Evolutionary conservation across 2,113 vertebrate species (phyloP).

Genomic region (Epinephelus fuscoguttatus): DNA sequence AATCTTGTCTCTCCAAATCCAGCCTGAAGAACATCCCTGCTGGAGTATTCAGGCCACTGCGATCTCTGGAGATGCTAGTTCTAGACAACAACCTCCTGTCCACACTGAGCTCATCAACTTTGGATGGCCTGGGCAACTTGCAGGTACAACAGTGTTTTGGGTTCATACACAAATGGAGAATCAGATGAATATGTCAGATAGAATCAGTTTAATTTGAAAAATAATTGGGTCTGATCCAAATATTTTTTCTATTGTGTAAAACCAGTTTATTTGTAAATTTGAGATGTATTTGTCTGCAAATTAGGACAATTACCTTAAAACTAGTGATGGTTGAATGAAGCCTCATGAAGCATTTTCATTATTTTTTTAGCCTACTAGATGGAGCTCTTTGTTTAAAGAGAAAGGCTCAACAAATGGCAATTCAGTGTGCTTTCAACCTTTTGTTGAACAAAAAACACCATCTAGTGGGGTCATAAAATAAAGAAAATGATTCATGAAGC

Average conservation of each 20-base stretch:
- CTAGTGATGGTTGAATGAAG: too few species aligned
- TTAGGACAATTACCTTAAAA: background rate
- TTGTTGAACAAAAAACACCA: too few species aligned
- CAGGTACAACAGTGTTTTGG: conserved; percentile 56
- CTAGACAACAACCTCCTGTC: conserved; percentile 85
- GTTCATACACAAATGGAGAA: background rate
- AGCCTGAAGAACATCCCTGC: conserved; percentile 76
- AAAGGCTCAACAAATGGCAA: too few species aligned
- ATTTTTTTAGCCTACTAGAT: too few species aligned
- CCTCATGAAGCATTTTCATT: too few species aligned
- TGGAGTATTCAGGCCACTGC: conserved; percentile 71
- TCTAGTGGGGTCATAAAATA: too few species aligned
- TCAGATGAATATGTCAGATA: background rate
- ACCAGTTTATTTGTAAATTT: background rate
- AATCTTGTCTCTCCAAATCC: conserved; percentile 8
- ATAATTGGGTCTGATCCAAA: too few species aligned
- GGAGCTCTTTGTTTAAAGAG: too few species aligned
- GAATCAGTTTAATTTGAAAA: background rate
- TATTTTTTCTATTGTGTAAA: background rate
- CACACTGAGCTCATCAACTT: conserved; percentile 56
- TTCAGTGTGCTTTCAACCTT: too few species aligned
- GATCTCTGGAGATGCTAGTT: conserved; percentile 83
- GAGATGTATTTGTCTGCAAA: background rate
- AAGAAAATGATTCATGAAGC: too few species aligned
- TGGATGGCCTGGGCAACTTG: conserved; percentile 80